These are phyloP conservation scores for Mylabris phalerata DNA, from an alignment of 1,140 invertebrate species.

Conservation along the genomic window DNA sequence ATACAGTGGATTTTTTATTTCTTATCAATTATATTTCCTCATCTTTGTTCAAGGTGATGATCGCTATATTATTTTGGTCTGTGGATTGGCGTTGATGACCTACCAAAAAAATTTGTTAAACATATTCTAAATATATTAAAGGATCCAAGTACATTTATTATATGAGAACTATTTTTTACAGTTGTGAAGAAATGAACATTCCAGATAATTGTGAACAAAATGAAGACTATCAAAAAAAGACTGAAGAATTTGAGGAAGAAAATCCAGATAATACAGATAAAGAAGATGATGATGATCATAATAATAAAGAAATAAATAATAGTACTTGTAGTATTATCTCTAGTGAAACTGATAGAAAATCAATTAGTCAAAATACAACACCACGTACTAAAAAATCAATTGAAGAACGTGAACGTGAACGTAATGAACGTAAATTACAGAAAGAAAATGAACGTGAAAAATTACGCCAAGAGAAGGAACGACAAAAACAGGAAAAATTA, in stretches of 20 bases:
- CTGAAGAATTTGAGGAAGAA: not conserved
- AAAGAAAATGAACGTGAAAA: constrained; percentile 15
- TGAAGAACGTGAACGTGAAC: too few species aligned
- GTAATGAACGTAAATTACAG: too few species aligned
- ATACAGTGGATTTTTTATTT: too few species aligned
- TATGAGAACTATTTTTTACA: constrained; percentile 33
- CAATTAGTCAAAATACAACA: too few species aligned
- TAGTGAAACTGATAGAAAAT: too few species aligned
- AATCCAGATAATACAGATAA: not conserved
- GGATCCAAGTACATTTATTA: constrained; percentile 5
- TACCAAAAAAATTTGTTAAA: constrained; percentile 7
- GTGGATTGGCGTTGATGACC: constrained; percentile 35
- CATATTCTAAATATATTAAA: not conserved
- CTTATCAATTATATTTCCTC: too few species aligned
- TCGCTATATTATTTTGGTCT: constrained; percentile 34
- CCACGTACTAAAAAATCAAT: too few species aligned
- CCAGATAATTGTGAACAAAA: not conserved
- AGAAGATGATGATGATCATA: not conserved
- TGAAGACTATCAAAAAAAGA: not conserved
- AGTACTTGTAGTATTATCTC: not conserved
- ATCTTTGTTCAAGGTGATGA: constrained; percentile 9
- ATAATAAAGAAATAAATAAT: not conserved
- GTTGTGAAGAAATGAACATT: constrained; percentile 22
- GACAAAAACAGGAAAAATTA: constrained; percentile 41
- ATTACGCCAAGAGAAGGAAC: constrained; percentile 48